Evolutionary conservation across 2,888 invertebrate species (phyloP).

Genomic region (Torymus texanus): DNA sequence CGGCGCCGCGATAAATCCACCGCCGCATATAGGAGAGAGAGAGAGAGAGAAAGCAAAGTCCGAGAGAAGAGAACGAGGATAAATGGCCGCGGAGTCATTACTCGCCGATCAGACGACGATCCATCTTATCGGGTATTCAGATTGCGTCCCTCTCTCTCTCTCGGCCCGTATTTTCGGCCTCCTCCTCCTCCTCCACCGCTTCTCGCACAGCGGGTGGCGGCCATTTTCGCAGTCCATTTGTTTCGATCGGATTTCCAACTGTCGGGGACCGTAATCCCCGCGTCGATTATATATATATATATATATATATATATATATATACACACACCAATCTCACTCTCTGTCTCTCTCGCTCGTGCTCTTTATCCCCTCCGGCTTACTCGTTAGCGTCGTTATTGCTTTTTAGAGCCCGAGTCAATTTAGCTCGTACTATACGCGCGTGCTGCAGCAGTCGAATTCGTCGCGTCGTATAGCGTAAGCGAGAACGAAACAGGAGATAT

Average conservation of each 20-base stretch:
- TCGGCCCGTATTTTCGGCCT: neutral
- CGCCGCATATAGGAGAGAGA: conserved; percentile 1
- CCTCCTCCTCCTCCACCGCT: neutral
- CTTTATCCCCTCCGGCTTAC: conserved; percentile 26
- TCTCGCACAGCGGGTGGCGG: neutral
- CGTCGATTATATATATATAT: neutral
- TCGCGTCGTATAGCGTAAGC: too few species aligned
- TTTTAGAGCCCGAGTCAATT: neutral
- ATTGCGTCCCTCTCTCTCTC: conserved; percentile 70
- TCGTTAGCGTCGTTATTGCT: neutral
- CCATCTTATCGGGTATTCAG: conserved; percentile 70
- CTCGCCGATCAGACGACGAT: conserved; percentile 68
- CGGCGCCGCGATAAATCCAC: neutral
- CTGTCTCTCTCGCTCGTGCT: conserved; percentile 11
- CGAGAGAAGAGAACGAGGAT: conserved; percentile 37
- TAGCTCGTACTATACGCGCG: neutral
- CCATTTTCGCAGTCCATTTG: conserved; percentile 69
- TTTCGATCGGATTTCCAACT: conserved; percentile 73
- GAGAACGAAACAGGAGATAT: too few species aligned
- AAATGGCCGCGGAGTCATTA: conserved; percentile 64
- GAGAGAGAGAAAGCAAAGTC: neutral
- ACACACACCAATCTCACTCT: neutral
- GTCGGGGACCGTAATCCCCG: conserved; percentile 69
- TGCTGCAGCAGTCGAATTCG: neutral
- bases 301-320: neutral